A percentile compares a stretch with the other conserved stretches of the same genome.
Evolutionary conservation across 2,888 invertebrate species (phyloP).

Genomic region (Tolmerus cingulatus): DNA sequence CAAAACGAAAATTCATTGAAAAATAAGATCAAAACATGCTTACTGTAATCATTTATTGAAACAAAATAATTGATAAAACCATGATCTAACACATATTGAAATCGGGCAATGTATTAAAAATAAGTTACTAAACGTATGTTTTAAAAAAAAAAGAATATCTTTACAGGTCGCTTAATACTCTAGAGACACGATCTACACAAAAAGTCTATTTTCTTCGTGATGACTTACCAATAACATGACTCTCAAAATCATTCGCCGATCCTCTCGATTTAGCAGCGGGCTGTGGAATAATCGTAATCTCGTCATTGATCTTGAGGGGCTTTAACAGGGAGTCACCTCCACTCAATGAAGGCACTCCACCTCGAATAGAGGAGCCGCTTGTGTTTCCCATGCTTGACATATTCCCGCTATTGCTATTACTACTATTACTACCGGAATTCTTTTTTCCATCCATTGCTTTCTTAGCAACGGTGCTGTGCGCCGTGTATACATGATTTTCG

Average conservation of each 20-base stretch:
- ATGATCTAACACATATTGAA: conserved; percentile 21
- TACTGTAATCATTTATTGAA: conserved; percentile 35
- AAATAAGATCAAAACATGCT: conserved; percentile 32
- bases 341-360: conserved; percentile 46
- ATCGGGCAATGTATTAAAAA: conserved; percentile 24
- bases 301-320: conserved; percentile 86
- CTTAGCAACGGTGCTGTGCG: conserved; percentile 89
- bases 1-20: background rate
- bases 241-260: conserved; percentile 60
- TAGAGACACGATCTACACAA: conserved; percentile 23
- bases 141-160: conserved; percentile 34
- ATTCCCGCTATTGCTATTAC: conserved; percentile 48
- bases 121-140: conserved; percentile 34
- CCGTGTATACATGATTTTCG: conserved; percentile 92
- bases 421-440: conserved; percentile 57
- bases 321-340: conserved; percentile 73
- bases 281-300: conserved; percentile 89
- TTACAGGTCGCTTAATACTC: conserved; percentile 27
- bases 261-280: conserved; percentile 68
- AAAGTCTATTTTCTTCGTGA: conserved; percentile 36
- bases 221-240: conserved; percentile 62
- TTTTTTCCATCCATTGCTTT: conserved; percentile 83
- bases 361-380: conserved; percentile 50
- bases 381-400: conserved; percentile 49
- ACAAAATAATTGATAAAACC: conserved; percentile 38